Base-by-base conservation (phyloP, 2,888 invertebrate genomes). In the Diachrysia chrysitis region DNA sequence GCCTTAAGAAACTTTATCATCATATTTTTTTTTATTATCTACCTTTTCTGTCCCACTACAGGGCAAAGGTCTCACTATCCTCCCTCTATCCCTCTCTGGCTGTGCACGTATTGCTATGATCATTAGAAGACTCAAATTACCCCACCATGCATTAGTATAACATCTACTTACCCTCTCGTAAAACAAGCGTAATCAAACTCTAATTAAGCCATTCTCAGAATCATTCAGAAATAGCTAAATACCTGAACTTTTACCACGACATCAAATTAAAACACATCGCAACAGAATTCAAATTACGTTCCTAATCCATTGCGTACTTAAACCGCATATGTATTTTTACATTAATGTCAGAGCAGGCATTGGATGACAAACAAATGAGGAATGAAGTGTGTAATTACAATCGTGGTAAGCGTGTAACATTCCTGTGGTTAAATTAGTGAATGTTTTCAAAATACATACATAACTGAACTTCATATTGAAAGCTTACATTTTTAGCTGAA, bases 391-490 rank as follows among this genome's bases (percentile, higher is more conserved):
- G 42, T 6, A 6, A n/a, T n/a, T 42, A 6, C 14, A 6, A 6
- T 42, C n/a, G 4, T 42, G n/a, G 42, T 42, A 6, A n/a, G 42
- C 5, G 42, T 42, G n/a, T 42, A n/a, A 54, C 61, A 69, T 64
- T 64, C 58, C 57, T 17, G 21, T 12, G 12, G 60, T 53, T 60
- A 61, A 65, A 57, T 64, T 58, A 62, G 57, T 58, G n/a, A 7
- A 23, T 69, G 69, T 69, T 69, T 69, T 58, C 21, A 62, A 61
- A 69, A 65, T 65, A 69, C 32, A 12, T 9, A 29, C 65, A 62
- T 69, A 35, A 42, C 58, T 46, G n/a, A 0, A 51, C 21, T 19
- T 21, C 14, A 12, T 21, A 10, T 9, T 21, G 10, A 51, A 12
- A 21, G 19, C 48, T 21, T 19, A 10, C 48, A 21, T 51, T 51